Evolutionary conservation across 2,113 vertebrate genomes (phyloP).

Genomic region (Hippocampus zosterae): DNA sequence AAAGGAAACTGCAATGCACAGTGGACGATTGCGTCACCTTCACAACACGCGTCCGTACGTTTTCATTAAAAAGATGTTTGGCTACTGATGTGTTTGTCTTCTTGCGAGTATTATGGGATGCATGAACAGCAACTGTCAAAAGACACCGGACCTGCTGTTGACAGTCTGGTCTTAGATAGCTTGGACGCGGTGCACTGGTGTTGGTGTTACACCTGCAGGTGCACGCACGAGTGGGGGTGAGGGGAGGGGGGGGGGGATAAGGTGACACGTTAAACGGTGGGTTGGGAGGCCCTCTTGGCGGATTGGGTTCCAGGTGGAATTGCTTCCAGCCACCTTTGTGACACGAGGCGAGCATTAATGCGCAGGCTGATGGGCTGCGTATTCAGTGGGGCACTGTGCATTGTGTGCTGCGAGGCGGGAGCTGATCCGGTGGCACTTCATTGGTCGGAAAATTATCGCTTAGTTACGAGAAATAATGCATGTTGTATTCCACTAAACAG

Average conservation of each 20-base stretch:
- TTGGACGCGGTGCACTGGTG: constrained; percentile 65
- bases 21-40: constrained; percentile 22
- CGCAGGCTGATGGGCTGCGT: background rate
- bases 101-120: background rate
- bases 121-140: background rate
- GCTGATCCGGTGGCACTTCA: background rate
- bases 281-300: constrained; percentile 35
- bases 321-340: constrained; percentile 49
- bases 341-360: constrained; percentile 3
- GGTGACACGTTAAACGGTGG: constrained; percentile 63
- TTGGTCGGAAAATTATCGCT: background rate
- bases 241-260: constrained; percentile 53
- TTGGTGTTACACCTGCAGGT: constrained; percentile 70
- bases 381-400: too few relatives aligned
- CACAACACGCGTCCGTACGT: constrained; percentile 25
- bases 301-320: constrained; percentile 66
- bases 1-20: constrained; percentile 14
- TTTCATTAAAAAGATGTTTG: constrained; percentile 43
- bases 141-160: background rate
- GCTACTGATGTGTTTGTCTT: constrained; percentile 27
- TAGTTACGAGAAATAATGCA: background rate
- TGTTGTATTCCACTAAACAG: too few relatives aligned
- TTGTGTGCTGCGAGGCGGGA: background rate
- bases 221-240: constrained; percentile 46
- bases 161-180: background rate